Evolutionary conservation across 2,888 invertebrate species (phyloP).

Genomic region (Habrosyne pyritoides): DNA sequence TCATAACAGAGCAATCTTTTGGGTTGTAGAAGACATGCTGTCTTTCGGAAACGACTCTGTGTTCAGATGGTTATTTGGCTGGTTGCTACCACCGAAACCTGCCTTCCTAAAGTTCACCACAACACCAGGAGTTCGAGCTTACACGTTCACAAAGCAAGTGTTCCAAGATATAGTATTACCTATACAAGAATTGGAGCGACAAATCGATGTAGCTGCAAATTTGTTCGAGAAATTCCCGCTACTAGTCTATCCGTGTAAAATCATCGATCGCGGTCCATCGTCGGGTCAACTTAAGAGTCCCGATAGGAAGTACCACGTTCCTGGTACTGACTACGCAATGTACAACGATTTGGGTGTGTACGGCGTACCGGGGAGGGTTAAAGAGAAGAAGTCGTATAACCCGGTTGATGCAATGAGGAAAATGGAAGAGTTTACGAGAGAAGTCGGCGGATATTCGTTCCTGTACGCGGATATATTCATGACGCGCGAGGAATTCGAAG

Average conservation of each 20-base stretch:
- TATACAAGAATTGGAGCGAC: constrained; percentile 85
- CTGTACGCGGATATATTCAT: constrained; percentile 89
- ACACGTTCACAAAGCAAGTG: constrained; percentile 88
- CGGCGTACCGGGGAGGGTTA: constrained; percentile 86
- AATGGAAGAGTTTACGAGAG: constrained; percentile 88
- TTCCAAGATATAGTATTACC: constrained; percentile 89
- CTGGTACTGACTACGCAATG: constrained; percentile 87
- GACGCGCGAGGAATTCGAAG: constrained; percentile 85
- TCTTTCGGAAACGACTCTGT: constrained; percentile 87
- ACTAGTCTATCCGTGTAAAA: constrained; percentile 87
- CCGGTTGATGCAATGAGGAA: constrained; percentile 86
- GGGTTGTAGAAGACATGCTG: constrained; percentile 89
- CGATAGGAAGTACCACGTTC: constrained; percentile 81
- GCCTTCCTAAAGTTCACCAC: constrained; percentile 89
- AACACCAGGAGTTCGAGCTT: constrained; percentile 86
- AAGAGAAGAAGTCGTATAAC: constrained; percentile 84
- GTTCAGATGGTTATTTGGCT: constrained; percentile 85
- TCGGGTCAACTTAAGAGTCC: constrained; percentile 85
- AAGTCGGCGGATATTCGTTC: constrained; percentile 87
- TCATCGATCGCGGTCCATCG: constrained; percentile 85
- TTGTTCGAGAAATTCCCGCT: constrained; percentile 87
- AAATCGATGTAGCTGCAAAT: constrained; percentile 83
- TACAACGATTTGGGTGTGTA: constrained; percentile 89
- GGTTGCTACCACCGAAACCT: constrained; percentile 87
- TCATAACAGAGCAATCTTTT: constrained; percentile 87